phyloP scores from a whole-genome alignment of 2,888 invertebrate genomes.

The Doris montereyensis region DNA sequence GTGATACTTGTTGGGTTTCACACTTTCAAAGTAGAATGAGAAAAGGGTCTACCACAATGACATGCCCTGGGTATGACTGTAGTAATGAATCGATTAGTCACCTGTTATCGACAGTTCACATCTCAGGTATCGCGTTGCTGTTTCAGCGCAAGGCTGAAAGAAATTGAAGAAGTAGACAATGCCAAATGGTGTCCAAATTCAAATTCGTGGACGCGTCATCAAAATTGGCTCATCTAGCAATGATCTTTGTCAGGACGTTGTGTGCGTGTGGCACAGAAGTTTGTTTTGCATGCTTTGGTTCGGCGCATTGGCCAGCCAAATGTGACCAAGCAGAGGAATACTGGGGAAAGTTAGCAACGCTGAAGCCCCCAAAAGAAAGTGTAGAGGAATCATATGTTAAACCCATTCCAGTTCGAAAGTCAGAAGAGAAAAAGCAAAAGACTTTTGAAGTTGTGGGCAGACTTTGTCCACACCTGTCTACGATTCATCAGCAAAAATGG shows the following conservation, averaged over 20 bases:
- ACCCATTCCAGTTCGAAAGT: background rate
- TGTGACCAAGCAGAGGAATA: slow-evolving; percentile 44
- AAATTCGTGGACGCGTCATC: slow-evolving; percentile 45
- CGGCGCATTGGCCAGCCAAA: slow-evolving; percentile 47
- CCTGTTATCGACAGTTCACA: slow-evolving; percentile 43
- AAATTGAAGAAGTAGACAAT: slow-evolving; percentile 28
- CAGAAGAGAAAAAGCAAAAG: background rate
- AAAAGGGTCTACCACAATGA: slow-evolving; percentile 35
- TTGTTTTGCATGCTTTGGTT: slow-evolving; percentile 45
- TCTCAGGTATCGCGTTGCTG: slow-evolving; percentile 37
- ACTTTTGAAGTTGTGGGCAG: slow-evolving; percentile 39
- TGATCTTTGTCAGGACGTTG: slow-evolving; percentile 11
- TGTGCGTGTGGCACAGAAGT: slow-evolving; percentile 44
- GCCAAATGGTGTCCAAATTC: slow-evolving; percentile 47
- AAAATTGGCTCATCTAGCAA: background rate
- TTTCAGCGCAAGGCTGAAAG: slow-evolving; percentile 31
- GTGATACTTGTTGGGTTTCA: slow-evolving; percentile 45
- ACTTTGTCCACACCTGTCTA: slow-evolving; percentile 40
- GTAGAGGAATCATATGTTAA: background rate
- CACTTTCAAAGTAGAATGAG: slow-evolving; percentile 37
- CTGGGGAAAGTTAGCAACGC: slow-evolving; percentile 4
- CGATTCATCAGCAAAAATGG: slow-evolving; percentile 44
- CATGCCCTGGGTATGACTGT: slow-evolving; percentile 47
- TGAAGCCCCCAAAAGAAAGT: slow-evolving; percentile 8
- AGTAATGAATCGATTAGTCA: slow-evolving; percentile 27